A percentile compares a stretch with the other conserved stretches of the same genome.
Conservation (phyloP, 2,797 vertebrate genomes). For the Tapirus indicus region DNA sequence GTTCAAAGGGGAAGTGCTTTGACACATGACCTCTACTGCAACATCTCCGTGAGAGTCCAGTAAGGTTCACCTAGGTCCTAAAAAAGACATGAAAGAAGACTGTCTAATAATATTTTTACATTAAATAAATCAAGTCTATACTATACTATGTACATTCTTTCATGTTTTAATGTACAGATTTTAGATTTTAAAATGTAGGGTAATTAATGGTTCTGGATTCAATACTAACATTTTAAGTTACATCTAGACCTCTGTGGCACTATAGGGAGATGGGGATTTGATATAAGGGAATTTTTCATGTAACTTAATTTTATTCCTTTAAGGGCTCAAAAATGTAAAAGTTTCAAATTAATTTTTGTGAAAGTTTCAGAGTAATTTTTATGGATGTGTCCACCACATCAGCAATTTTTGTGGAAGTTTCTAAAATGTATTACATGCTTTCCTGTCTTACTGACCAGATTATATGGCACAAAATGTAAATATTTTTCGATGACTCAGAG, state of each 20-base stretch:
- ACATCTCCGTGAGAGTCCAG: neutral
- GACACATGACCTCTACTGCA: neutral
- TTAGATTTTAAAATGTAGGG: slow-evolving; percentile 41
- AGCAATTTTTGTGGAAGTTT: slow-evolving; percentile 15
- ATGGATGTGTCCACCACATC: neutral
- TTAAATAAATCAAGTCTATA: slow-evolving; percentile 9
- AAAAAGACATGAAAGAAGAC: neutral
- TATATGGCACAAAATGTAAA: neutral
- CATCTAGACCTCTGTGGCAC: slow-evolving; percentile 2
- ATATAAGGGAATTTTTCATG: slow-evolving; percentile 1
- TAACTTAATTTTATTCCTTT: slow-evolving; percentile 55
- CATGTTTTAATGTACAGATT: slow-evolving; percentile 13
- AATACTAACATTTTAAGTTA: slow-evolving; percentile 7
- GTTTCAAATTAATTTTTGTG: slow-evolving; percentile 42
- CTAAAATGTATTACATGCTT: slow-evolving; percentile 18
- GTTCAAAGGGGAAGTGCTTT: neutral
- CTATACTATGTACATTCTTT: neutral
- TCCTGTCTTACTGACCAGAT: neutral
- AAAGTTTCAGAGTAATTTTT: slow-evolving; percentile 11
- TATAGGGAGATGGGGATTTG: neutral
- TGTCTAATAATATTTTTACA: neutral
- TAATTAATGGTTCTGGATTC: slow-evolving; percentile 44
- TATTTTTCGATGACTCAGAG: neutral
- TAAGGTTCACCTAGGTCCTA: neutral
- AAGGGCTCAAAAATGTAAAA: neutral